A percentile compares a stretch with the other conserved stretches of the same genome.
These are phyloP conservation scores for Lucifuga dentata DNA, from an alignment of 2,113 vertebrate species.

Conservation along the genomic window DNA sequence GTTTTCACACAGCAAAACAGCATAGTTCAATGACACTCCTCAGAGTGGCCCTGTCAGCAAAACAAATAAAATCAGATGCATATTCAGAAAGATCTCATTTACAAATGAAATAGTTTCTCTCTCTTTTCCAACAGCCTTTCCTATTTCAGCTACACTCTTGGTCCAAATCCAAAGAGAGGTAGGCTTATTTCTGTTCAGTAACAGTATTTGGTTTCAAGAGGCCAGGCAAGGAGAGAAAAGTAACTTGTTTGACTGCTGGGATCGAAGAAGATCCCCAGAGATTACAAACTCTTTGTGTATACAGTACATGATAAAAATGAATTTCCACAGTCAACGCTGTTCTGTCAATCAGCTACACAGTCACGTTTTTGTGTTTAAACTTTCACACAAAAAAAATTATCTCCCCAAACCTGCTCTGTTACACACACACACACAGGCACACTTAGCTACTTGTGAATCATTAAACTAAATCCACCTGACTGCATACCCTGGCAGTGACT, in stretches of 20 bases:
- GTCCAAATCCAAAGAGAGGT: not conserved
- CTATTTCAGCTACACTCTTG: not conserved
- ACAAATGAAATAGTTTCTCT: not conserved
- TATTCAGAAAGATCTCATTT: not conserved
- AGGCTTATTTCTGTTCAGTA: conserved; percentile 2
- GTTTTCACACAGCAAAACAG: conserved; percentile 20
- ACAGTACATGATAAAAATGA: not conserved
- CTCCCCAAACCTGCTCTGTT: conserved; percentile 17
- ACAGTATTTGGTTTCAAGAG: conserved; percentile 3
- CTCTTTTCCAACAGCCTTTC: not conserved
- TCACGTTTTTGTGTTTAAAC: too few relatives aligned
- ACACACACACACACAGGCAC: conserved; percentile 1
- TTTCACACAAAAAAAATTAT: not conserved
- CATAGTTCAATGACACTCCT: conserved; percentile 17
- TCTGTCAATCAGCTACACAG: too few relatives aligned
- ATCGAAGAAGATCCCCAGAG: not conserved
- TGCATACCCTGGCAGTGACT: conserved; percentile 37
- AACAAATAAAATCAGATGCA: not conserved
- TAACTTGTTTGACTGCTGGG: not conserved
- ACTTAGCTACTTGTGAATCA: conserved; percentile 40
- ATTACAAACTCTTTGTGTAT: not conserved
- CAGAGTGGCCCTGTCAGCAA: conserved; percentile 1
- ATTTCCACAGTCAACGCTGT: too few relatives aligned
- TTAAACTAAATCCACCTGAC: conserved; percentile 39
- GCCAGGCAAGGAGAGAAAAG: not conserved